These are phyloP conservation scores for Nipponia nippon DNA, from an alignment of 2,113 vertebrate genomes.

Conservation along the genomic window DNA sequence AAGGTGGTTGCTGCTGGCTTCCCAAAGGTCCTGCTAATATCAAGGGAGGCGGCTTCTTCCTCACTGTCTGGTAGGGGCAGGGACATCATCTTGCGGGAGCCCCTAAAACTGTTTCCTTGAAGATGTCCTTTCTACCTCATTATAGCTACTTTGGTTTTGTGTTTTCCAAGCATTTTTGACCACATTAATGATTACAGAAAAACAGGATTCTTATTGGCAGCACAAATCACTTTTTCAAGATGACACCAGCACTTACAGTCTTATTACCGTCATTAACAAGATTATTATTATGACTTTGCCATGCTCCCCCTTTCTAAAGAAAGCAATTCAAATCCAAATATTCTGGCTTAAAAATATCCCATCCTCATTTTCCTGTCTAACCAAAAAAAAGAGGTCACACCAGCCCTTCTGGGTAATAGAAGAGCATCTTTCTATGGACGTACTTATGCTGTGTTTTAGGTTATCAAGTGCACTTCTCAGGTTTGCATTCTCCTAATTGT, in stretches of 20 bases:
- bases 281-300: constrained; percentile 7
- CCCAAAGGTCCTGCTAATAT: neutral
- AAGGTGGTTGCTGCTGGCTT: neutral
- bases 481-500: neutral
- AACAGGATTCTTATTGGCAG: constrained; percentile 15
- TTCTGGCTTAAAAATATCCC: constrained; percentile 1
- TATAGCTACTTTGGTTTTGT: neutral
- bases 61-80: neutral
- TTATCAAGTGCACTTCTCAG: neutral
- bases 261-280: constrained; percentile 33
- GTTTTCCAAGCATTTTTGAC: neutral
- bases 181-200: neutral
- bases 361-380: constrained; percentile 7
- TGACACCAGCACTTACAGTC: neutral
- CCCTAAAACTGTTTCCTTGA: neutral
- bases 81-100: neutral
- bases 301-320: neutral
- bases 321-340: neutral
- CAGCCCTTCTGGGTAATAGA: neutral
- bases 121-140: neutral
- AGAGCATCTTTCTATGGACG: neutral
- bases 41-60: neutral
- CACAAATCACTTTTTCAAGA: constrained; percentile 23
- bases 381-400: neutral
- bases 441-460: neutral